These are phyloP conservation scores for Aldrovandia affinis DNA, from an alignment of 2,797 vertebrate genomes.

Conservation along the genomic window DNA sequence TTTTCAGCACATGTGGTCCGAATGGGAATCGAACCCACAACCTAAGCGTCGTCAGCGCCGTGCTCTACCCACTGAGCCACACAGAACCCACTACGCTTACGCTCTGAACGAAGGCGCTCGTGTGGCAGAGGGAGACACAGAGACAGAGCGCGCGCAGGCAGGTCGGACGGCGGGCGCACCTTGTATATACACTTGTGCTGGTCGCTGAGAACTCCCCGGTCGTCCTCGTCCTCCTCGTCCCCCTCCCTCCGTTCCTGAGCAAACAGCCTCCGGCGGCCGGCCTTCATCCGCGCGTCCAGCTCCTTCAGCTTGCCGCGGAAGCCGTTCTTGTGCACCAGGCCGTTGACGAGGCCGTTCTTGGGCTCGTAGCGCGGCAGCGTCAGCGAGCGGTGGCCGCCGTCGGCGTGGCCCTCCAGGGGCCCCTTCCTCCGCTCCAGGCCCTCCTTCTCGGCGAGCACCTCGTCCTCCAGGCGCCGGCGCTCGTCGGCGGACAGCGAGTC, in stretches of 20 bases:
- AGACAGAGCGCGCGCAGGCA: too few species aligned
- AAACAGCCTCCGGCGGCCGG: constrained; percentile 92
- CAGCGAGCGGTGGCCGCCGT: constrained; percentile 81
- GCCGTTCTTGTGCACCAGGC: constrained; percentile 81
- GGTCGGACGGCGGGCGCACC: too few species aligned
- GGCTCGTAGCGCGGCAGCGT: constrained; percentile 93
- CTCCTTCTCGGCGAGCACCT: constrained; percentile 94
- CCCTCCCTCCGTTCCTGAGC: constrained; percentile 95
- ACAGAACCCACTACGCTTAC: too few species aligned
- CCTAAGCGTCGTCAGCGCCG: too few species aligned
- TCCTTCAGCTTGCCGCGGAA: constrained; percentile 89
- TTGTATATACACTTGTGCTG: constrained; percentile 99
- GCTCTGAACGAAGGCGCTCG: too few species aligned
- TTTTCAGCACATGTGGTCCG: too few species aligned
- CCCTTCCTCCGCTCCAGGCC: constrained; percentile 88
- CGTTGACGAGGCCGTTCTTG: constrained; percentile 88
- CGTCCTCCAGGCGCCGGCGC: constrained; percentile 85
- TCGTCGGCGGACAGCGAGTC: constrained; percentile 91
- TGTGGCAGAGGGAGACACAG: too few species aligned
- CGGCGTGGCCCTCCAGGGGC: constrained; percentile 90
- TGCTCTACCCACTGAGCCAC: too few species aligned
- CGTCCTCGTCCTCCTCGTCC: constrained; percentile 80
- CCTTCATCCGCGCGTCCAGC: constrained; percentile 85
- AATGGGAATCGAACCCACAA: too few species aligned
- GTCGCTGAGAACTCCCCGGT: constrained; percentile 86